A percentile compares a stretch with the other conserved stretches of the same genome.
Evolutionary conservation across 1,140 invertebrate species (phyloP).

Genomic region (Ceratina calcarata): DNA sequence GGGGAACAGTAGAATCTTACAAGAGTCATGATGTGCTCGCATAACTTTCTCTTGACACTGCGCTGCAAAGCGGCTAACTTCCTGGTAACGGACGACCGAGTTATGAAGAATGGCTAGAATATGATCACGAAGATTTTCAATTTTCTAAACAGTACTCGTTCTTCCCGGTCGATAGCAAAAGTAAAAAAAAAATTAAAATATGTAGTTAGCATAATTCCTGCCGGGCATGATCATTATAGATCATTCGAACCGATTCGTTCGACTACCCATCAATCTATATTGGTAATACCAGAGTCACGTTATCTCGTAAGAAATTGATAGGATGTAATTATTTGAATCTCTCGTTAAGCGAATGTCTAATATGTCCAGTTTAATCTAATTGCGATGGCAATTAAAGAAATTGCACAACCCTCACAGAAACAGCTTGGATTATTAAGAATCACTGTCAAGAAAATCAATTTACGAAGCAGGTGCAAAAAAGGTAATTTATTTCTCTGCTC

Average conservation of each 20-base stretch:
- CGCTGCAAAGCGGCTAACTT: constrained; percentile 66
- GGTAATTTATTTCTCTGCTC: not conserved
- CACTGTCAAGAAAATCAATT: not conserved
- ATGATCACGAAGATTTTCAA: constrained; percentile 43
- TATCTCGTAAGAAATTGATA: not conserved
- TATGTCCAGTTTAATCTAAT: too few relatives aligned
- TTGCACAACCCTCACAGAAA: too few relatives aligned
- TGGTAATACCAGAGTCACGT: constrained; percentile 10
- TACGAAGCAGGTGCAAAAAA: not conserved
- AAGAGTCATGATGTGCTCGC: constrained; percentile 68
- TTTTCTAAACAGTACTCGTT: not conserved
- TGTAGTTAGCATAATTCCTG: constrained; percentile 35
- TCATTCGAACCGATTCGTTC: constrained; percentile 18
- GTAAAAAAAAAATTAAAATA: constrained; percentile 18
- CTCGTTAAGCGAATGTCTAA: not conserved
- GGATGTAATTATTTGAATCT: not conserved
- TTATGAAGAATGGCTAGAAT: constrained; percentile 42
- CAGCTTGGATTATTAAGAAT: too few relatives aligned
- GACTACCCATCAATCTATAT: constrained; percentile 5
- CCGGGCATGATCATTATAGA: constrained; percentile 28
- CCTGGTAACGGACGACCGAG: constrained; percentile 62
- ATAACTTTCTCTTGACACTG: constrained; percentile 69
- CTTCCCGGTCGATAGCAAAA: not conserved
- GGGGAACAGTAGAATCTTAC: constrained; percentile 60
- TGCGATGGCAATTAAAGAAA: too few relatives aligned